Base-by-base conservation (phyloP, 1,140 invertebrate genomes). In the Ruditapes philippinarum region DNA sequence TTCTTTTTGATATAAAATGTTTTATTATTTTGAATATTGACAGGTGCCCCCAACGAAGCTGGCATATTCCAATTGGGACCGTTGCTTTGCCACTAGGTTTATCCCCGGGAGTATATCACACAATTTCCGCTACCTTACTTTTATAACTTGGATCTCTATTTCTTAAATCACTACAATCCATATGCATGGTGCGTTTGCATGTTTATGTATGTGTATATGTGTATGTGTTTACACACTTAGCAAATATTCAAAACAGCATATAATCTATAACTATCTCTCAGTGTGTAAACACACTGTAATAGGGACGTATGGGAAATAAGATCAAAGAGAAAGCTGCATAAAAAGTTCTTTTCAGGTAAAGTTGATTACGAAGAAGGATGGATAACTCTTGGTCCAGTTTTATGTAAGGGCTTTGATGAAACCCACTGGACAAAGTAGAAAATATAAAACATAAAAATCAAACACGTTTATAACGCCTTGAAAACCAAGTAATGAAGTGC, bases 1-100 rank as follows among this genome's bases (percentile, higher is more conserved):
- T 28, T 62, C 57, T 28, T 4, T 62, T 62, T 62, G 42, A 28
- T n/a, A n/a, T n/a, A 62, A 62, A 19, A 62, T 78, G 40, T 49
- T 78, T 81, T 62, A n/a, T 28, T 25, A 42, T 17, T 81, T 81
- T 42, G n/a, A 38, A 42, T 68, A 62, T 86, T 86, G 73, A 49
- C 84, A 86, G 84, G 84, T 86, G 84, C 84, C n/a, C 28, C 49
- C 22, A 17, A 51, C 42, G 84, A 86, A 74, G 73, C 40, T 33
- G 84, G 84, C 51, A 62, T 57, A 25, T 0, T 62, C 28, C n/a
- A 28, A 40, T 42, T 86, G 42, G 84, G 84, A 86, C 84, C 84
- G 12, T 70, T 86, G 38, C 36, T 86, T 17, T 86, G 84, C 70
- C 38, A 78, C 42, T 86, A 76, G 84, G 1, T 65, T n/a, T 49